phyloP scores from a whole-genome alignment of 2,113 vertebrate genomes.

The Anser brachyrhynchus region DNA sequence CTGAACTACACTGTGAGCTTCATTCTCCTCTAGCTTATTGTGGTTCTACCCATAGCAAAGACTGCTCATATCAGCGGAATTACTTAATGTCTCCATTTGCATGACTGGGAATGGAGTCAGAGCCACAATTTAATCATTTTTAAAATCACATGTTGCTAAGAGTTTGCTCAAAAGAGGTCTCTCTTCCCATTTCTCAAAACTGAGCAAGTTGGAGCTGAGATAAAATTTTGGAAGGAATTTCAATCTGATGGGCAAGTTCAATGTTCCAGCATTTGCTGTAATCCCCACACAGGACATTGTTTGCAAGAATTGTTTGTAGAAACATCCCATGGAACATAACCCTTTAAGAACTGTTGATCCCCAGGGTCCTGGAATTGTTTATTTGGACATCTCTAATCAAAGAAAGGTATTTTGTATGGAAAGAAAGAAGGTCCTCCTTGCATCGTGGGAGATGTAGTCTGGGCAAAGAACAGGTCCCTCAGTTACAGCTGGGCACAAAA shows the following conservation, averaged over 20 bases:
- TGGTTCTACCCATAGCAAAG: not conserved
- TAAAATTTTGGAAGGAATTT: not conserved
- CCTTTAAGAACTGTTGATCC: not conserved
- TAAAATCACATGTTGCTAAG: conserved; percentile 18
- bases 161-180: conserved; percentile 56
- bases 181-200: conserved; percentile 28
- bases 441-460: not conserved
- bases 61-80: rapidly evolving
- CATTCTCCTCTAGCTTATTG: not conserved
- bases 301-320: not conserved
- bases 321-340: not conserved
- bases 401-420: not conserved
- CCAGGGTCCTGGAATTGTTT: not conserved
- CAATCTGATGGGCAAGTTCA: not conserved
- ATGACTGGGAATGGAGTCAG: not conserved
- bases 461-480: not conserved
- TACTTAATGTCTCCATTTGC: not conserved
- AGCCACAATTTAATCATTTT: not conserved
- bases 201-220: not conserved
- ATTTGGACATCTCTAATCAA: not conserved
- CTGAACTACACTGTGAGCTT: not conserved
- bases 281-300: not conserved
- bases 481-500: not conserved
- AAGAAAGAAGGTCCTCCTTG: not conserved
- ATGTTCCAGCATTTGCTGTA: not conserved